Conservation (phyloP, 2,888 invertebrate species). For the Temnothorax rugatulus region DNA sequence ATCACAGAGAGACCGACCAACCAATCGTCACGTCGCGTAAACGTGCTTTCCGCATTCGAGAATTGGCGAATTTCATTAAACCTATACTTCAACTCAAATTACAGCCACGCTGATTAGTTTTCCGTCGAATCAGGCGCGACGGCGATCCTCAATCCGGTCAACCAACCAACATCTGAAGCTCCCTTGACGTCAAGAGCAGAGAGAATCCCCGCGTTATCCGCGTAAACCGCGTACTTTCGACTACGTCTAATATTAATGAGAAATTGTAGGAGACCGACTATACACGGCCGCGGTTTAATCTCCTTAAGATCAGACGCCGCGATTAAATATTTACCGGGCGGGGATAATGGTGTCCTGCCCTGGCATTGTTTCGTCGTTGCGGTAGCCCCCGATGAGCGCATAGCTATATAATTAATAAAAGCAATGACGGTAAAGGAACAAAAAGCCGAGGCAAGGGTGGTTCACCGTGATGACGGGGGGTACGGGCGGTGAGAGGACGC, state of each 20-base stretch:
- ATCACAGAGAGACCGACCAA: neutral
- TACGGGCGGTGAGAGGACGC: constrained; percentile 37
- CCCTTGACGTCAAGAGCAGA: constrained; percentile 5
- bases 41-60: neutral
- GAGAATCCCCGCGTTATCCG: constrained; percentile 24
- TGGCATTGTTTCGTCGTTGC: constrained; percentile 63
- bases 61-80: constrained; percentile 67
- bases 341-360: constrained; percentile 65
- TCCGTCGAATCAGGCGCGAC: constrained; percentile 57
- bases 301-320: constrained; percentile 71
- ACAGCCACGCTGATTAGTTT: constrained; percentile 70
- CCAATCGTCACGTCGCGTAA: neutral
- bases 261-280: constrained; percentile 59
- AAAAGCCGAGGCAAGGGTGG: constrained; percentile 35
- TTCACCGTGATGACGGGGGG: neutral
- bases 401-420: constrained; percentile 73
- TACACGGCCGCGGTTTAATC: constrained; percentile 67
- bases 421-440: constrained; percentile 40
- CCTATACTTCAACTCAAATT: constrained; percentile 56
- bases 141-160: constrained; percentile 5
- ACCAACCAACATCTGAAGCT: constrained; percentile 20
- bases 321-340: constrained; percentile 69
- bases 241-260: constrained; percentile 72
- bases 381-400: constrained; percentile 26
- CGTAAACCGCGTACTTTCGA: constrained; percentile 64